phyloP scores from a whole-genome alignment of 2,888 invertebrate species.

The Callinectes sapidus region DNA sequence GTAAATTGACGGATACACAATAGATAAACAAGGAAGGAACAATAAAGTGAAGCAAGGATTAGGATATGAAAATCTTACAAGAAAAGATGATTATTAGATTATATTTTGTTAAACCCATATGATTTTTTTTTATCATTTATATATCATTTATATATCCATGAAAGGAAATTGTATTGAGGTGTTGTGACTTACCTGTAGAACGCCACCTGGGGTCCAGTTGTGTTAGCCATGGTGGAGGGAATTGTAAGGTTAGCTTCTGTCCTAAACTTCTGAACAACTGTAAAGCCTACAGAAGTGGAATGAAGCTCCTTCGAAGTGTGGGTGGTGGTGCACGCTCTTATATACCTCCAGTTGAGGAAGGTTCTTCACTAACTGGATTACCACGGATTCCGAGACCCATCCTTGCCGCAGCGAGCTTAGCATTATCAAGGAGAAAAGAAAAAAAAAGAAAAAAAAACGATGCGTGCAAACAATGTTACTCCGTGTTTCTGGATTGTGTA shows the following conservation, averaged over 20 bases:
- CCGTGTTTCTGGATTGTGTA: neutral
- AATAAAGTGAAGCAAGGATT: too few species aligned
- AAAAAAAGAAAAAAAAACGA: neutral
- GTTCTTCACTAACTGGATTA: slow-evolving; percentile 10
- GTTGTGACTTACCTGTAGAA: slow-evolving; percentile 44
- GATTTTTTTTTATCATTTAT: too few species aligned
- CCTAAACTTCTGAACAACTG: neutral
- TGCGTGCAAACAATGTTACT: neutral
- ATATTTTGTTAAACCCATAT: too few species aligned
- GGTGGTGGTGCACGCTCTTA: neutral
- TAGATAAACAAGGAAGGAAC: too few species aligned
- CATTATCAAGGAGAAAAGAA: neutral
- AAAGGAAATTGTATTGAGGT: neutral
- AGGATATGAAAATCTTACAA: too few species aligned
- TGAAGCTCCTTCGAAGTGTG: slow-evolving; percentile 15
- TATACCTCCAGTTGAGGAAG: slow-evolving; percentile 18
- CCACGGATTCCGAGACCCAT: neutral
- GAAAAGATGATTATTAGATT: too few species aligned
- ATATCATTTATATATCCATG: neutral
- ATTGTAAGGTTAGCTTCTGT: slow-evolving; percentile 39
- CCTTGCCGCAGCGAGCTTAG: neutral
- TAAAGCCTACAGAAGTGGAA: slow-evolving; percentile 29
- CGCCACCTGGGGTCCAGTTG: slow-evolving; percentile 45
- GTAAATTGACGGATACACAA: too few species aligned
- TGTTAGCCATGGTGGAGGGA: slow-evolving; percentile 43